Evolutionary conservation across 2,797 vertebrate species (phyloP).

Genomic region (Betta splendens): DNA sequence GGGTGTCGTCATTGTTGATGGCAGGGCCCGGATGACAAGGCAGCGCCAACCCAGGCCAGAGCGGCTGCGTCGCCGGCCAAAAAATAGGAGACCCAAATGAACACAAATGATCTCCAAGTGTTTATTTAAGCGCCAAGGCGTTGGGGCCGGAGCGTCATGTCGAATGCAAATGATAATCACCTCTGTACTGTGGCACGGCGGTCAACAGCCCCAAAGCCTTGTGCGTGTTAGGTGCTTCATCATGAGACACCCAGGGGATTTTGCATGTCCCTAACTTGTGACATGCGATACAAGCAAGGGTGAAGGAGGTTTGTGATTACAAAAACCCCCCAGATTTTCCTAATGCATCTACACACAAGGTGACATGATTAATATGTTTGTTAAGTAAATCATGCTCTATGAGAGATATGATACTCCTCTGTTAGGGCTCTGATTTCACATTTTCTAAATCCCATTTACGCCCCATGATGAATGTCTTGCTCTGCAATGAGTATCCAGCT

Average conservation of each 20-base stretch:
- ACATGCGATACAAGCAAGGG: conserved; percentile 49
- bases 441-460: conserved; percentile 14
- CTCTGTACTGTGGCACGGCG: conserved; percentile 55
- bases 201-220: conserved; percentile 53
- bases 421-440: neutral
- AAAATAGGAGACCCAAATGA: conserved; percentile 75
- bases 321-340: conserved; percentile 68
- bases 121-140: conserved; percentile 70
- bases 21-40: conserved; percentile 19
- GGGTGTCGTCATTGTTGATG: conserved; percentile 27
- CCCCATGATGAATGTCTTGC: conserved; percentile 1
- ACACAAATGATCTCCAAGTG: conserved; percentile 77
- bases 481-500: neutral
- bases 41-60: conserved; percentile 20
- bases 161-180: conserved; percentile 80
- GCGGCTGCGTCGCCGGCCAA: conserved; percentile 30
- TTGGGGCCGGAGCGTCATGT: conserved; percentile 65
- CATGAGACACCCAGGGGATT: conserved; percentile 43
- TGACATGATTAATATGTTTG: conserved; percentile 51
- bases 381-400: conserved; percentile 58
- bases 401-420: conserved; percentile 10
- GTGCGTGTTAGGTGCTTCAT: conserved; percentile 47
- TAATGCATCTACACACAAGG: conserved; percentile 63
- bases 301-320: conserved; percentile 56
- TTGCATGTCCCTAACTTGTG: conserved; percentile 71